Base-by-base conservation (phyloP, 2,888 invertebrate genomes). In the Drosophila neotestacea region DNA sequence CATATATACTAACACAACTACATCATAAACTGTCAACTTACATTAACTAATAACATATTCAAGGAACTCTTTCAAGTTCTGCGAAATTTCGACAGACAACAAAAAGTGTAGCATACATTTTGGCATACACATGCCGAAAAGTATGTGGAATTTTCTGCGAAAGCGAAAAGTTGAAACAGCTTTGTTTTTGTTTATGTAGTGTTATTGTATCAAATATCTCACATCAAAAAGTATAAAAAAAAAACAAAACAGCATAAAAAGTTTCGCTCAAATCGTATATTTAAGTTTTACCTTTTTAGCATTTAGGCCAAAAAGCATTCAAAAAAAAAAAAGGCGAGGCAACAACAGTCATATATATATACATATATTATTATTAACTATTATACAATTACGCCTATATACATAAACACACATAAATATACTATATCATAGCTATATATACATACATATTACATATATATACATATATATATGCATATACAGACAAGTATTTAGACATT, bases 201-300 rank as follows among this genome's bases (percentile, higher is more conserved):
- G n/a, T 30, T 13, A 47, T 34, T 48, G 60, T 70, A 56, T 52
- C 59, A 62, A 61, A 73, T 73, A 76, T 77, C 73, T 73, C 52
- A 73, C 56, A 73, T 77, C 62, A 77, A n/a, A 30, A 16, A 34
- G 28, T 13, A 13, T 9, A 61, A 52, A 38, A 4, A 36, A 4
- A 50, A 63, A 42, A 7, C 22, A 54, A 36, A 48, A 48, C 16
- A 46, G 68, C 22, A 22, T 22, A 22, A 22, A 22, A 22, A 22
- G 22, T 22, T 72, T 84, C 68, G 87, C 87, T 84, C 83, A 81
- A 82, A 66, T 65, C 61, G 60, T 70, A 73, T 70, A 74, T 67
- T 85, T 83, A 83, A 85, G 86, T 86, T 82, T 81, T 79, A 75
- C 61, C 60, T 80, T 77, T 65, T 65, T 76, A 77, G 77, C 44